Conservation (phyloP, 2,888 invertebrate genomes). For the Ectropis crepuscularia region DNA sequence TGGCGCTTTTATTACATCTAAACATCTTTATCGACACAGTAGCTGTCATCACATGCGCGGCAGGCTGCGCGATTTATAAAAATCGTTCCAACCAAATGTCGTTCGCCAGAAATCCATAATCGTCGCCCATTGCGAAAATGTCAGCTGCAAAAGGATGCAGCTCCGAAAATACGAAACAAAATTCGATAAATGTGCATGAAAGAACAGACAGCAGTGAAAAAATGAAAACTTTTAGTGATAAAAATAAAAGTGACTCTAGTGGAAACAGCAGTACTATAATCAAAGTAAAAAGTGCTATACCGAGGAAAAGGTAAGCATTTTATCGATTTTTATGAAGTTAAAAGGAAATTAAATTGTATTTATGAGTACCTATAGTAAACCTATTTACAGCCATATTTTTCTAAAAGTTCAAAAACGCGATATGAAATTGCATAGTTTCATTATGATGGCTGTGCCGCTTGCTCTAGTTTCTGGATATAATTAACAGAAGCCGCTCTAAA, state of each 20-base stretch:
- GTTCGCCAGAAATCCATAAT: constrained; percentile 80
- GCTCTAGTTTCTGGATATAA: constrained; percentile 67
- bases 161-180: constrained; percentile 58
- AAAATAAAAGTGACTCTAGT: constrained; percentile 56
- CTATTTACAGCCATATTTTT: not conserved
- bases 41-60: constrained; percentile 74
- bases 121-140: constrained; percentile 73
- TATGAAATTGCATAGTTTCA: constrained; percentile 27
- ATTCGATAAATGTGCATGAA: constrained; percentile 48
- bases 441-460: constrained; percentile 43
- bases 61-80: constrained; percentile 82
- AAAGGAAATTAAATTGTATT: not conserved
- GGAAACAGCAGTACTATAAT: constrained; percentile 61
- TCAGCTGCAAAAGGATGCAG: constrained; percentile 64
- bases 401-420: not conserved
- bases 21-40: constrained; percentile 62
- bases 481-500: constrained; percentile 62
- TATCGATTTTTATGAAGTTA: constrained; percentile 40
- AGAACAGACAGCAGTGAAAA: constrained; percentile 55
- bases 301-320: constrained; percentile 72
- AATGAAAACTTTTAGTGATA: constrained; percentile 62
- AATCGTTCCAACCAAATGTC: constrained; percentile 71
- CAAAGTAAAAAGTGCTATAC: constrained; percentile 81
- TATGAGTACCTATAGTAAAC: not conserved
- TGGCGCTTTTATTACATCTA: constrained; percentile 47